A percentile compares a stretch with the other conserved stretches of the same genome.
These are phyloP conservation scores for Esox masquinongy DNA, from an alignment of 2,797 vertebrate genomes.

Conservation along the genomic window DNA sequence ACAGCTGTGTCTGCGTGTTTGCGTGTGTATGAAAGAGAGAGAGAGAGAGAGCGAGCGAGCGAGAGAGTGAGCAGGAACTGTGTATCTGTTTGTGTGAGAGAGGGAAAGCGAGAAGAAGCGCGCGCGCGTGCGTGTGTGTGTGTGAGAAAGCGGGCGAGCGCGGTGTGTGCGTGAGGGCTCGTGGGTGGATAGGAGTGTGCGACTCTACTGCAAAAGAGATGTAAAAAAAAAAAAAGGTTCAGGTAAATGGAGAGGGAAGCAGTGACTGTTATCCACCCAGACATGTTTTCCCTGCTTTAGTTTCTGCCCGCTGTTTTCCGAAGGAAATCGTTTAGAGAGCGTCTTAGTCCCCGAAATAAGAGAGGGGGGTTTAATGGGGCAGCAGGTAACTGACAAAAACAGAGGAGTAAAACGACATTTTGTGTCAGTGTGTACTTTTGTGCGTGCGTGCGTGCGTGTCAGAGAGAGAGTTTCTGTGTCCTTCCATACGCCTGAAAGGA, in stretches of 20 bases:
- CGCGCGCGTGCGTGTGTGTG: too few relatives aligned
- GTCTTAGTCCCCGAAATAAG: slow-evolving; percentile 9
- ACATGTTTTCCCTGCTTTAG: neutral
- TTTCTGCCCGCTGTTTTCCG: slow-evolving; percentile 9
- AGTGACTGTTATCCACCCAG: too few relatives aligned
- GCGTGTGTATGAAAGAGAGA: neutral
- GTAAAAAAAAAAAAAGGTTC: too few relatives aligned
- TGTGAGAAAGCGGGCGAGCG: neutral
- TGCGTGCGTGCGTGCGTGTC: neutral
- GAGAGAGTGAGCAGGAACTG: neutral
- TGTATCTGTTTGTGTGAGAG: neutral
- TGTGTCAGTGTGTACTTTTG: neutral
- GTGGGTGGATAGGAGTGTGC: too few relatives aligned
- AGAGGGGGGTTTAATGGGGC: neutral
- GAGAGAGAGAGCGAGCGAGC: neutral
- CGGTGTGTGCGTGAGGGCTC: neutral
- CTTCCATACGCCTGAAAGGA: neutral
- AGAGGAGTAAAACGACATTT: neutral
- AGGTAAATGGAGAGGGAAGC: too few relatives aligned
- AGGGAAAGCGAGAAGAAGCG: neutral
- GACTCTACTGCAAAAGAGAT: too few relatives aligned
- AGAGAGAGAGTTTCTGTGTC: neutral
- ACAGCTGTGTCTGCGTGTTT: neutral
- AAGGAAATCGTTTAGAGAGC: slow-evolving; percentile 19
- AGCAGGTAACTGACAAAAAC: neutral